Evolutionary conservation across 2,113 vertebrate species (phyloP).

Genomic region (Athene cunicularia): DNA sequence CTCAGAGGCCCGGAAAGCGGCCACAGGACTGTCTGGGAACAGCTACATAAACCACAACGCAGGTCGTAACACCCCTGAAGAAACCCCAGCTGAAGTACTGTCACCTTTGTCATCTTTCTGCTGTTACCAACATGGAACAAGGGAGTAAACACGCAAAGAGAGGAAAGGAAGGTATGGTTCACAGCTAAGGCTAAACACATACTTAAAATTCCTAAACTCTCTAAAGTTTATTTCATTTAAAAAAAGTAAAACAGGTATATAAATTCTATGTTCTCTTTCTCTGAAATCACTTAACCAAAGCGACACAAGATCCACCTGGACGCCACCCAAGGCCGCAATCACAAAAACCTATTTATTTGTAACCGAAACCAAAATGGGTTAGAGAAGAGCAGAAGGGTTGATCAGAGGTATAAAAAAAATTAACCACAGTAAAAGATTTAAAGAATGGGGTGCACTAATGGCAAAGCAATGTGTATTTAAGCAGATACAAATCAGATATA

Average conservation of each 20-base stretch:
- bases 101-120: too few relatives aligned
- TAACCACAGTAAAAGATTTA: background rate
- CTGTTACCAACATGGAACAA: background rate
- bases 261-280: background rate
- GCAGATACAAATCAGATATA: background rate
- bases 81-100: background rate
- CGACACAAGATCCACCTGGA: background rate
- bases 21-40: accelerated
- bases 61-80: background rate
- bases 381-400: background rate
- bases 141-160: background rate
- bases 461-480: background rate
- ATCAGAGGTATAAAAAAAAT: background rate
- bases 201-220: background rate
- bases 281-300: background rate
- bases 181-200: background rate
- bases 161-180: background rate
- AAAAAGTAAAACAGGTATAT: background rate
- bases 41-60: too few relatives aligned
- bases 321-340: background rate
- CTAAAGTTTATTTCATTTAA: background rate
- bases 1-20: background rate
- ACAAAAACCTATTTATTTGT: background rate
- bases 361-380: background rate
- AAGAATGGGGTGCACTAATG: background rate